Conservation (phyloP, 2,888 invertebrate genomes). For the Apodemia mormo region DNA sequence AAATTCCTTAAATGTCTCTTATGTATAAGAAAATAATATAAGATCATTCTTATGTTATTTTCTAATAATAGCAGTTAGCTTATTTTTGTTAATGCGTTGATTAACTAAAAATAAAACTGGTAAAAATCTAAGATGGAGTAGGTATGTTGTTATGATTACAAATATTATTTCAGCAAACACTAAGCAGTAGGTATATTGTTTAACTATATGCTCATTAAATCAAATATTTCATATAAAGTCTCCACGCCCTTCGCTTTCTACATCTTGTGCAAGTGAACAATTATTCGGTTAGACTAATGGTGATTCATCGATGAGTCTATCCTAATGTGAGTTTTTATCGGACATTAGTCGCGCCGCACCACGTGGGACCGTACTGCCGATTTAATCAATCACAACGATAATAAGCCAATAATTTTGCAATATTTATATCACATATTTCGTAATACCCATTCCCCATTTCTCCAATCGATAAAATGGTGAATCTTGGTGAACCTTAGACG, state of each 20-base stretch:
- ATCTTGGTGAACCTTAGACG: too few relatives aligned
- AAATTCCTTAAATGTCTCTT: too few relatives aligned
- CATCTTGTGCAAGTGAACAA: conserved; percentile 72
- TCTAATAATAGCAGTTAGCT: too few relatives aligned
- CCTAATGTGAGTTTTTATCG: conserved; percentile 72
- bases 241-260: conserved; percentile 58
- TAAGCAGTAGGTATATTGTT: not conserved
- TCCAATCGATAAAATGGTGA: too few relatives aligned
- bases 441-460: too few relatives aligned
- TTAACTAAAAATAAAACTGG: not conserved
- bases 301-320: conserved; percentile 82
- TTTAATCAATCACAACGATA: conserved; percentile 24
- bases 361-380: conserved; percentile 28
- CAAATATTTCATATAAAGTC: conserved; percentile 42
- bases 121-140: not conserved
- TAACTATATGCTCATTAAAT: conserved; percentile 13
- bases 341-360: conserved; percentile 51
- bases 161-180: not conserved
- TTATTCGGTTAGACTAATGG: conserved; percentile 65
- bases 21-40: too few relatives aligned
- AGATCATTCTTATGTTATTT: too few relatives aligned
- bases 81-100: not conserved
- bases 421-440: too few relatives aligned
- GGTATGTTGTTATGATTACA: not conserved
- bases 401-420: conserved; percentile 27